These are phyloP conservation scores for Sebastes taczanowskii DNA, from an alignment of 2,797 vertebrate genomes.

Conservation along the genomic window DNA sequence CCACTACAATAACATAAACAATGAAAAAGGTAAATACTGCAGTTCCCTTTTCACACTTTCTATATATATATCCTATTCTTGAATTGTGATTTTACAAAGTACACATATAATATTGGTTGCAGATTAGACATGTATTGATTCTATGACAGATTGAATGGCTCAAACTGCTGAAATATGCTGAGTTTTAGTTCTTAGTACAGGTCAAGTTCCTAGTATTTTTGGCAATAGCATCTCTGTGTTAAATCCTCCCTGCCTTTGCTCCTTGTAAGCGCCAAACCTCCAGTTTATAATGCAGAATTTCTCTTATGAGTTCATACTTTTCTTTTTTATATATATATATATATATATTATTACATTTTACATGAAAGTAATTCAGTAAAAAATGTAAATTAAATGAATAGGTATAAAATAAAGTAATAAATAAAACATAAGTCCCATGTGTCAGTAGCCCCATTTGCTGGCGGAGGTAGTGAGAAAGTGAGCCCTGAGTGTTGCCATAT, in stretches of 20 bases:
- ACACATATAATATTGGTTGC: not conserved
- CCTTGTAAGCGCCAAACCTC: not conserved
- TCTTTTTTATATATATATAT: not conserved
- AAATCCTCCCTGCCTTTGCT: too few species aligned
- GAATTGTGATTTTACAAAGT: not conserved
- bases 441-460: too few species aligned
- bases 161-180: too few species aligned
- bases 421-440: too few species aligned
- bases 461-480: too few species aligned
- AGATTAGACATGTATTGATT: not conserved
- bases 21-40: conserved; percentile 50
- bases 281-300: not conserved
- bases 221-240: too few species aligned
- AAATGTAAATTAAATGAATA: accelerated
- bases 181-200: too few species aligned
- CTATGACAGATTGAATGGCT: not conserved
- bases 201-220: too few species aligned
- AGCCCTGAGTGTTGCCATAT: too few species aligned
- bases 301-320: not conserved
- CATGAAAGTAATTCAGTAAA: too few species aligned
- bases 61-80: not conserved
- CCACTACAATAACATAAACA: conserved; percentile 76
- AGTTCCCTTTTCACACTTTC: not conserved
- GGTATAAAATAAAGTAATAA: too few species aligned
- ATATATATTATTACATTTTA: too few species aligned